These are phyloP conservation scores for Calliopsis andreniformis DNA, from an alignment of 1,140 invertebrate species.

Conservation along the genomic window DNA sequence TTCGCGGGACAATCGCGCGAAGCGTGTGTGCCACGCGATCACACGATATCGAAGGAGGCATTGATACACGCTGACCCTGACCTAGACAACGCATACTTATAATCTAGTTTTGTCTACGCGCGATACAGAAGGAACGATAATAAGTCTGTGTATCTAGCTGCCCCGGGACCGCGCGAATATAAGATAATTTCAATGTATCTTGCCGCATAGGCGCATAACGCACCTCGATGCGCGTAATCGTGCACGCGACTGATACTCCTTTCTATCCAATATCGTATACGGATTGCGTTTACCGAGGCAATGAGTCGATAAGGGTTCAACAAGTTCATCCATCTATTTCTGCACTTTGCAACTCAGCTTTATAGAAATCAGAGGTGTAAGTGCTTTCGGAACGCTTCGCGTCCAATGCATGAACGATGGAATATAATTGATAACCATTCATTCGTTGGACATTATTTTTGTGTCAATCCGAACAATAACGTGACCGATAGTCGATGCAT, in stretches of 20 bases:
- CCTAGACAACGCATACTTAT: constrained; percentile 72
- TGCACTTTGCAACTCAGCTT: no score
- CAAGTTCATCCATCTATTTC: no score
- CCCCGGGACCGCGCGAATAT: constrained; percentile 45
- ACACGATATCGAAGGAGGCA: constrained; percentile 54
- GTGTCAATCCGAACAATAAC: no score
- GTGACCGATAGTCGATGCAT: no score
- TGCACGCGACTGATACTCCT: not conserved
- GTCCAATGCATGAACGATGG: no score
- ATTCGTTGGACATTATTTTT: no score
- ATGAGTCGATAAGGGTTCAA: no score
- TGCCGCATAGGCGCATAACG: constrained; percentile 47
- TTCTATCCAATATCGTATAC: not conserved
- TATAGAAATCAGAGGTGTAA: no score
- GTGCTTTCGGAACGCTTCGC: no score
- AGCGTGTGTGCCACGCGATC: constrained; percentile 1
- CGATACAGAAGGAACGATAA: constrained; percentile 70
- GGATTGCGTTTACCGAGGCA: no score
- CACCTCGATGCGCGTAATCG: constrained; percentile 59
- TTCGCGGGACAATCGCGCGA: not conserved
- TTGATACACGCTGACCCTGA: constrained; percentile 70
- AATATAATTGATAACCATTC: no score
- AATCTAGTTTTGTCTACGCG: constrained; percentile 77
- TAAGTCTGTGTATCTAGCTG: constrained; percentile 68
- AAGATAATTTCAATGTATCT: constrained; percentile 74